Evolutionary conservation across 2,113 vertebrate species (phyloP).

Genomic region (Colistium nudipinnis): DNA sequence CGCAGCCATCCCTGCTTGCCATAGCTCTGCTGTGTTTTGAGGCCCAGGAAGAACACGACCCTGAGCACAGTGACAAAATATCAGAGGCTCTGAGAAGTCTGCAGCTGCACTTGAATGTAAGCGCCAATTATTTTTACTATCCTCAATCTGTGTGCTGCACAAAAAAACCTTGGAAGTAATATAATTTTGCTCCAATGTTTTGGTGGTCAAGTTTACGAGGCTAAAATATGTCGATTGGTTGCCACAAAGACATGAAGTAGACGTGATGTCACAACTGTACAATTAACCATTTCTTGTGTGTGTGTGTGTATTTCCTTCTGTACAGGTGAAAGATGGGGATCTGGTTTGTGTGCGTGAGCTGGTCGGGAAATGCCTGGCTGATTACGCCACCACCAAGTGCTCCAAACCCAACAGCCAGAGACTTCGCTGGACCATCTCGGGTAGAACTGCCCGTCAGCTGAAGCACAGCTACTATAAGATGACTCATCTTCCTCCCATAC

Average conservation of each 20-base stretch:
- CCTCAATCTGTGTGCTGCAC: background rate
- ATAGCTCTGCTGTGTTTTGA: conserved; percentile 88
- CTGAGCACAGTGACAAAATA: conserved; percentile 81
- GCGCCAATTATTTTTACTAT: background rate
- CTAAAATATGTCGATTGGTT: background rate
- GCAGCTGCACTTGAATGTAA: conserved; percentile 88
- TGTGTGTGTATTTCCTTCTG: background rate
- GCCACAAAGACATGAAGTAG: no score
- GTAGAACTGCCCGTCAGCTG: conserved; percentile 91
- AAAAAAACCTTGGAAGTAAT: background rate
- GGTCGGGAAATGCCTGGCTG: conserved; percentile 91
- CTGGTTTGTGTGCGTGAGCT: conserved; percentile 89
- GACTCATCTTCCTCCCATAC: conserved; percentile 94
- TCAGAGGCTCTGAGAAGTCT: conserved; percentile 82
- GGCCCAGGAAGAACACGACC: conserved; percentile 86
- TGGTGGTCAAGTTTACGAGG: background rate
- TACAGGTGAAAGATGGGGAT: conserved; percentile 88
- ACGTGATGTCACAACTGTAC: background rate
- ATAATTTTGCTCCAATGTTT: background rate
- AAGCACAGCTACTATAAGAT: conserved; percentile 97
- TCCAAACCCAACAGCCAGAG: conserved; percentile 91
- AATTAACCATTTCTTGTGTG: background rate
- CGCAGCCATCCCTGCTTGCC: conserved; percentile 91
- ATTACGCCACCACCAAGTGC: conserved; percentile 91
- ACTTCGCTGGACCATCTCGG: conserved; percentile 95